Conservation (phyloP, 2,888 invertebrate genomes). For the Acanthosepion lycidas region DNA sequence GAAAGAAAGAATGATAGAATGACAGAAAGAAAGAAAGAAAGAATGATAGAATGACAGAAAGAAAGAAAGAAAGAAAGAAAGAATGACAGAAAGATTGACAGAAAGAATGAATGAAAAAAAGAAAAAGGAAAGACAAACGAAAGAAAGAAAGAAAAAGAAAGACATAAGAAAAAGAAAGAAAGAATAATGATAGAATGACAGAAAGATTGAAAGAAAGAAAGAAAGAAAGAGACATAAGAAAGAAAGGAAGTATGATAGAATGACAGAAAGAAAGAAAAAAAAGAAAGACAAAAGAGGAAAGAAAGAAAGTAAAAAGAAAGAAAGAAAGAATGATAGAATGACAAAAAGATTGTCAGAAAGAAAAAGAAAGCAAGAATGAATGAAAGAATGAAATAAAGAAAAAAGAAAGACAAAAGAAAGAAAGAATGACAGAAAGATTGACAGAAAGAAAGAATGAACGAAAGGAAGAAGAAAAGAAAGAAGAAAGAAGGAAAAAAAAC, state of each 20-base stretch:
- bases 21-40: background rate
- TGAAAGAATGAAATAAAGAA: no score
- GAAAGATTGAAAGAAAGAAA: no score
- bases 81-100: fast-evolving
- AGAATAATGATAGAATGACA: background rate
- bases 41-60: no score
- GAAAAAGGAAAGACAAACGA: background rate
- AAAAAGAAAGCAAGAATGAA: no score
- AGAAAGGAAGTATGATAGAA: background rate
- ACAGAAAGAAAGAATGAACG: no score
- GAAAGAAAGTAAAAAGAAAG: background rate
- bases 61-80: no score
- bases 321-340: background rate
- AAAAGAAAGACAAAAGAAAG: background rate
- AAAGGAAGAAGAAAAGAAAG: no score
- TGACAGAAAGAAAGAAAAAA: background rate
- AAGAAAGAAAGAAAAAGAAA: background rate
- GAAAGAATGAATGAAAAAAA: background rate
- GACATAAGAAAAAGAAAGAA: background rate
- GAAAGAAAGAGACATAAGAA: no score
- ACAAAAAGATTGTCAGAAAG: background rate
- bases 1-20: background rate
- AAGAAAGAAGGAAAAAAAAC: no score
- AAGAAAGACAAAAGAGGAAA: background rate
- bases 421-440: no score